Evolutionary conservation across 2,888 invertebrate species (phyloP).

Genomic region (Phyllotreta striolata): DNA sequence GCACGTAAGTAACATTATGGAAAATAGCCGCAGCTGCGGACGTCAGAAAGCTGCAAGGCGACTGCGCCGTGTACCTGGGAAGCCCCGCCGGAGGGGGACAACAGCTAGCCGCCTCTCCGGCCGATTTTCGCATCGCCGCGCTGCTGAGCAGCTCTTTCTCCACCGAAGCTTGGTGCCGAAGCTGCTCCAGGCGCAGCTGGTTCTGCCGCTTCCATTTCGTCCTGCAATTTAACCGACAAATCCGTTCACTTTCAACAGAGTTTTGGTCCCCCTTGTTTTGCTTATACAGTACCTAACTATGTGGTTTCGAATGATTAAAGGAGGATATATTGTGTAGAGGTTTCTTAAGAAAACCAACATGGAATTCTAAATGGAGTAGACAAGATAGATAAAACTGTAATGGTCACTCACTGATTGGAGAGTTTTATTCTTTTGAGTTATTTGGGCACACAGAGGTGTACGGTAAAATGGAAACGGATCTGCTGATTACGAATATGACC

Average conservation of each 20-base stretch:
- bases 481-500: no score
- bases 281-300: background rate
- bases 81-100: slow-evolving; percentile 56
- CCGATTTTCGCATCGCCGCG: slow-evolving; percentile 49
- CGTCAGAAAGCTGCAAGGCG: slow-evolving; percentile 70
- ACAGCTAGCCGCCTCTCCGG: slow-evolving; percentile 53
- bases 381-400: no score
- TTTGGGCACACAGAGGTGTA: no score
- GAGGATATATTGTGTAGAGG: no score
- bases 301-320: no score
- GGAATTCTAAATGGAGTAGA: no score
- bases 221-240: slow-evolving; percentile 61
- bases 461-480: no score
- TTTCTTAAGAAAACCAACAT: no score
- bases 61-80: slow-evolving; percentile 56
- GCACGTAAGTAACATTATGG: slow-evolving; percentile 77
- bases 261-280: background rate
- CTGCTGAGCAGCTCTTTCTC: slow-evolving; percentile 71
- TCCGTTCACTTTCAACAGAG: background rate
- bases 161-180: slow-evolving; percentile 83
- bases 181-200: slow-evolving; percentile 83
- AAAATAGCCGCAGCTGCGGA: slow-evolving; percentile 78
- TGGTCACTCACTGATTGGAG: no score
- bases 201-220: slow-evolving; percentile 92
- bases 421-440: no score